phyloP scores from a whole-genome alignment of 2,113 vertebrate species.

The Lanius ludovicianus region DNA sequence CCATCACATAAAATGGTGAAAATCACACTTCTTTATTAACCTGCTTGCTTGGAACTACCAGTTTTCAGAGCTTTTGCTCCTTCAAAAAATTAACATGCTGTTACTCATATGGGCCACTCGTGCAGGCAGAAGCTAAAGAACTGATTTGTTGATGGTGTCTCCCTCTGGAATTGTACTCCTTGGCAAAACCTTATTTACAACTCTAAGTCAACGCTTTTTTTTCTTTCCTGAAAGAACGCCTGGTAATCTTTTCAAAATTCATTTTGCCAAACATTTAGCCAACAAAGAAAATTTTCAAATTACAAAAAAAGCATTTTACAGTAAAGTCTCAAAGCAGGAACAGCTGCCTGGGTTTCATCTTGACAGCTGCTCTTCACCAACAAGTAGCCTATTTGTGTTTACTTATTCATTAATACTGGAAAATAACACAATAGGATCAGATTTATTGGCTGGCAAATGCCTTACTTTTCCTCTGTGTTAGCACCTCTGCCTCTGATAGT shows the following conservation, averaged over 20 bases:
- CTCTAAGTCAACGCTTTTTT: not conserved
- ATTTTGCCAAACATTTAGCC: not conserved
- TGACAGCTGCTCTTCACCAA: slow-evolving; percentile 22
- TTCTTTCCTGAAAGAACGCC: not conserved
- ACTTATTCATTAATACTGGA: slow-evolving; percentile 38
- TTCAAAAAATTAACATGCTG: not conserved
- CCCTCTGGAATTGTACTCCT: not conserved
- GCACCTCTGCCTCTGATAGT: not conserved
- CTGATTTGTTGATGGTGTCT: not conserved
- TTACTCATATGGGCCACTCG: not conserved
- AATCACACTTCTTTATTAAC: not conserved
- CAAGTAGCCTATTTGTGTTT: slow-evolving; percentile 17
- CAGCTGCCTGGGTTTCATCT: not conserved
- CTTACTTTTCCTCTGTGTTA: not conserved
- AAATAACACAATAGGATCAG: slow-evolving; percentile 9
- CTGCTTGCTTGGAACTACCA: not conserved
- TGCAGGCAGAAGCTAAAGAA: not conserved
- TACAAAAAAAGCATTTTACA: not conserved
- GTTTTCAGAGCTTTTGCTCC: not conserved
- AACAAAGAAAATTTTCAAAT: not conserved
- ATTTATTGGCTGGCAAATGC: not conserved
- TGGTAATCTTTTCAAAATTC: not conserved
- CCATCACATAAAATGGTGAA: not conserved
- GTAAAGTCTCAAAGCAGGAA: not conserved
- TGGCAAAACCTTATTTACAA: not conserved